A percentile compares a stretch with the other conserved stretches of the same genome.
Evolutionary conservation across 2,888 invertebrate genomes (phyloP).

Genomic region (Ecdyonurus torrentis): DNA sequence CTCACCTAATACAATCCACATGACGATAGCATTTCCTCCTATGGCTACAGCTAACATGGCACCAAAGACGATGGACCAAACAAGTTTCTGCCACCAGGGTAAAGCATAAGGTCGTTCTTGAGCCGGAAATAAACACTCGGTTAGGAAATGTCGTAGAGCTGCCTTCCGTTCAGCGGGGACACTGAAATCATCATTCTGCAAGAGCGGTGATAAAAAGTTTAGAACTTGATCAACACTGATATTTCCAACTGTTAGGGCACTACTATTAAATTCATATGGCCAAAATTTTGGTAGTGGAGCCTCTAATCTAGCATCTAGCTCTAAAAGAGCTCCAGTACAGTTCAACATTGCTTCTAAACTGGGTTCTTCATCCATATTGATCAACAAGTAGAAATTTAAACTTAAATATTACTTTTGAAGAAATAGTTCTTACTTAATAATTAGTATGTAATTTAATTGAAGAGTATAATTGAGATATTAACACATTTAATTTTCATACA

Average conservation of each 20-base stretch:
- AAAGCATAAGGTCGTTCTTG: conserved; percentile 30
- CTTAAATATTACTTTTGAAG: too few species aligned
- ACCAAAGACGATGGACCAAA: conserved; percentile 18
- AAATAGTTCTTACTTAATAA: too few species aligned
- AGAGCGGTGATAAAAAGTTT: neutral
- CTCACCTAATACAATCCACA: conserved; percentile 36
- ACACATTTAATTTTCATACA: too few species aligned
- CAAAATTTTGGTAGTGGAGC: neutral
- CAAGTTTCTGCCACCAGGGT: conserved; percentile 22
- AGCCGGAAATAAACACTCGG: neutral
- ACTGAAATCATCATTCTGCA: neutral
- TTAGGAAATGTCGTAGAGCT: neutral
- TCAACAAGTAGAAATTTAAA: too few species aligned
- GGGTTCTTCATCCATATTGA: neutral
- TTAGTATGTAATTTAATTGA: too few species aligned
- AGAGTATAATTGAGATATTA: too few species aligned
- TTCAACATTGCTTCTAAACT: neutral
- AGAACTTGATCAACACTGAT: neutral
- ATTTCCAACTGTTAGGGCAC: neutral
- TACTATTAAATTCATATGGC: neutral
- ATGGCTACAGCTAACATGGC: conserved; percentile 19
- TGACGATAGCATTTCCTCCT: conserved; percentile 35
- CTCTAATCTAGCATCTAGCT: neutral
- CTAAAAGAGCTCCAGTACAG: neutral
- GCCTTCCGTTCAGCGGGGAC: neutral